These are phyloP conservation scores for Scleropages formosus DNA, from an alignment of 2,797 vertebrate genomes.

Conservation along the genomic window DNA sequence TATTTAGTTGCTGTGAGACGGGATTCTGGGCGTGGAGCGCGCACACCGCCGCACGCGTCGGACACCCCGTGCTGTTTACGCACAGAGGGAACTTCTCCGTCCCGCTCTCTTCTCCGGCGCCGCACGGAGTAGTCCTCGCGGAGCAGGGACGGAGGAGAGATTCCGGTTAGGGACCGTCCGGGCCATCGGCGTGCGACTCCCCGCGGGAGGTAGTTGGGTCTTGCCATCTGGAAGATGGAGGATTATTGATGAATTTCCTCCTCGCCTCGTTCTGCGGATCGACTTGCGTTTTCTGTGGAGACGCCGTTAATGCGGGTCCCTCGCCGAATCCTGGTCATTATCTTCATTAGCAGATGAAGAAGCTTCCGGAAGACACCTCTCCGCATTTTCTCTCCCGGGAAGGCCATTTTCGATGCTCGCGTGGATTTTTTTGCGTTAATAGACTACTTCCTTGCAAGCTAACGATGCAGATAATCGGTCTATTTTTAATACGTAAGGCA, in stretches of 20 bases:
- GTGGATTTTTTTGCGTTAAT: no score
- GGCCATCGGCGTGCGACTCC: constrained; percentile 32
- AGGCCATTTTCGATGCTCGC: no score
- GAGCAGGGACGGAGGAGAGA: constrained; percentile 43
- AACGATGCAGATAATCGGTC: no score
- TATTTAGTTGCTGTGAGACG: not conserved
- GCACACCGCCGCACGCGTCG: not conserved
- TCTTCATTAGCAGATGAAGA: not conserved
- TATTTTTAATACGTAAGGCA: no score
- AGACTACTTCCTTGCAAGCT: no score
- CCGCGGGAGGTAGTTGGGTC: not conserved
- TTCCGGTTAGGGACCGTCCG: constrained; percentile 64
- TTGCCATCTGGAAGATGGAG: constrained; percentile 6
- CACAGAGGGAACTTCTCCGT: not conserved
- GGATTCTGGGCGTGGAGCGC: not conserved
- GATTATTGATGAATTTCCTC: constrained; percentile 6
- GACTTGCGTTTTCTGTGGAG: not conserved
- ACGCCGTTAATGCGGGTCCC: not conserved
- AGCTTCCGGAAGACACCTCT: no score
- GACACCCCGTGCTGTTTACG: not conserved
- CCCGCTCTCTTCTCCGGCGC: not conserved
- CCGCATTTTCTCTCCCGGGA: no score
- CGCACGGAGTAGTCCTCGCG: not conserved
- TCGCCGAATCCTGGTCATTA: not conserved
- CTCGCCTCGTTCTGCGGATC: not conserved